phyloP scores from a whole-genome alignment of 2,888 invertebrate genomes.

The Drosophila limbata region DNA sequence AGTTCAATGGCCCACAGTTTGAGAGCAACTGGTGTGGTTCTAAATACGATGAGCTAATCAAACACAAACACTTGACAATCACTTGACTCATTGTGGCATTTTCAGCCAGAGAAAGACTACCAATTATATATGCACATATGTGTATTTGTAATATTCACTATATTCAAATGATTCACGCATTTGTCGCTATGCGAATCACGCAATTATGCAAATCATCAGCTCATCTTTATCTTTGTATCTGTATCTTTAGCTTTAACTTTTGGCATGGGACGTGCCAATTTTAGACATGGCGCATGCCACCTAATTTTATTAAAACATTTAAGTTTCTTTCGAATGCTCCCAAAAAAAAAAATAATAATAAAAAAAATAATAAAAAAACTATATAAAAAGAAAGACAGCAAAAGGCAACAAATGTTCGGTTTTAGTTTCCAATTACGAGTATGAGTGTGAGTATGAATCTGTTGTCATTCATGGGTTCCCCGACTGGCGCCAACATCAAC shows the following conservation, averaged over 20 bases:
- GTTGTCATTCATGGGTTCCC: slow-evolving; percentile 37
- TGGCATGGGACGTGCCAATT: slow-evolving; percentile 58
- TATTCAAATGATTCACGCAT: slow-evolving; percentile 56
- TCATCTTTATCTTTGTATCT: slow-evolving; percentile 38
- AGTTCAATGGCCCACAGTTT: slow-evolving; percentile 56
- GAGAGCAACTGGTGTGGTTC: slow-evolving; percentile 18
- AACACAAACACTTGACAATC: slow-evolving; percentile 29
- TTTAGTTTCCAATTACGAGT: slow-evolving; percentile 63
- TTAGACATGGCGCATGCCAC: slow-evolving; percentile 45
- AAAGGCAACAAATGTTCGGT: slow-evolving; percentile 37
- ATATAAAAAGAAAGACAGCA: not conserved
- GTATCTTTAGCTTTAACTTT: slow-evolving; percentile 19
- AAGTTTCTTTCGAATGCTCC: slow-evolving; percentile 8
- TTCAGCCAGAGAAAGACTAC: not conserved
- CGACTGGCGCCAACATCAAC: slow-evolving; percentile 64
- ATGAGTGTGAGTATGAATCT: slow-evolving; percentile 14
- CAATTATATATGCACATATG: slow-evolving; percentile 11
- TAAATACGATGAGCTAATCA: slow-evolving; percentile 49
- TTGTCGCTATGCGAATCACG: slow-evolving; percentile 73
- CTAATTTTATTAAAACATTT: slow-evolving; percentile 27
- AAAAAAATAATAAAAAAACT: not conserved
- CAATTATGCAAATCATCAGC: slow-evolving; percentile 73
- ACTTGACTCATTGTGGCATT: slow-evolving; percentile 50
- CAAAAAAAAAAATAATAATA: not conserved
- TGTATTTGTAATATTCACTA: slow-evolving; percentile 1